phyloP scores from a whole-genome alignment of 1,140 invertebrate genomes.

The Argopecten irradians region DNA sequence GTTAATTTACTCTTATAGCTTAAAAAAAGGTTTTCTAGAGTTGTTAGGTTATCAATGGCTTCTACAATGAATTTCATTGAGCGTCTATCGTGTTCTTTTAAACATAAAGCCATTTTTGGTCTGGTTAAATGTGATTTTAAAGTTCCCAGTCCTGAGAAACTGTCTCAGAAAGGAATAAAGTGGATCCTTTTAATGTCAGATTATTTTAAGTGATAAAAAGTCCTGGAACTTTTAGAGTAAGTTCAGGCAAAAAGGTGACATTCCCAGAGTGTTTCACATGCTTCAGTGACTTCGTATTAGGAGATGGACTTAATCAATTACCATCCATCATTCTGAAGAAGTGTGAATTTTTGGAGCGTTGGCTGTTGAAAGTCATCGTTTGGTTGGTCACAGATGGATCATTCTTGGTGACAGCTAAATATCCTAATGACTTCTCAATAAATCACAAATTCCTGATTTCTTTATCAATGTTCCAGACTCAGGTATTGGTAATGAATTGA shows the following conservation, averaged over 20 bases:
- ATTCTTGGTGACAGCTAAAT: not conserved
- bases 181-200: not conserved
- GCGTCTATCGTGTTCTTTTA: not conserved
- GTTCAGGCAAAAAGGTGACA: not conserved
- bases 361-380: not conserved
- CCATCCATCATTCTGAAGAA: not conserved
- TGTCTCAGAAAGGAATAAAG: not conserved
- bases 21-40: not conserved
- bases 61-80: not conserved
- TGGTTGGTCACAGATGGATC: not conserved
- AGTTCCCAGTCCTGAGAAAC: not conserved
- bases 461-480: not conserved
- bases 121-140: not conserved
- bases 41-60: not conserved
- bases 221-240: not conserved
- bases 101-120: not conserved
- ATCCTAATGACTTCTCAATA: not conserved
- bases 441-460: slow-evolving; percentile 22
- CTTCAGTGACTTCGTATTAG: not conserved
- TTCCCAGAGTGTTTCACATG: not conserved
- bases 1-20: not conserved
- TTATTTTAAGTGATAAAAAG: not conserved
- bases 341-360: slow-evolving; percentile 15
- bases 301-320: not conserved
- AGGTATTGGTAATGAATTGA: not conserved